A percentile compares a stretch with the other conserved stretches of the same genome.
phyloP scores from a whole-genome alignment of 2,888 invertebrate genomes.

The Stenichneumon culpator region DNA sequence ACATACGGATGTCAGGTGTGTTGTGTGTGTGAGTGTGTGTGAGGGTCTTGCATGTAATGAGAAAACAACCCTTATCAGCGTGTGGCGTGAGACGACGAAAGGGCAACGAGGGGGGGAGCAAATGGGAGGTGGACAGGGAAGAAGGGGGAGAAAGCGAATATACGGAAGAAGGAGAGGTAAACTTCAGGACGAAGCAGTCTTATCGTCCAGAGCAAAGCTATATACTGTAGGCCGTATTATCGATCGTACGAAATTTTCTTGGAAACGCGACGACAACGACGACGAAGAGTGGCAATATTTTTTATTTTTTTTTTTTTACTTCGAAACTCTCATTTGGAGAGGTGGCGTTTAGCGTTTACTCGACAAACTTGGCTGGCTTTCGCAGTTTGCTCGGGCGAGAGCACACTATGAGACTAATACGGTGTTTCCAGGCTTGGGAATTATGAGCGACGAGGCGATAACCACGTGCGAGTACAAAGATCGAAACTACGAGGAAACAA shows the following conservation, averaged over 20 bases:
- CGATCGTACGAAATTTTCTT: conserved; percentile 79
- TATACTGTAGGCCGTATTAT: conserved; percentile 75
- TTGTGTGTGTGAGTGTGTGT: neutral
- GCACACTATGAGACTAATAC: conserved; percentile 25
- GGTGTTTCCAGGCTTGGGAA: neutral
- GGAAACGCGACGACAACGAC: conserved; percentile 70
- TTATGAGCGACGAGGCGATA: conserved; percentile 5
- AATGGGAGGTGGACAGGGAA: conserved; percentile 40
- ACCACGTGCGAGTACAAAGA: neutral
- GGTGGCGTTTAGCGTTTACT: conserved; percentile 67
- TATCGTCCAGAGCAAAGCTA: conserved; percentile 67
- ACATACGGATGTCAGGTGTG: conserved; percentile 8
- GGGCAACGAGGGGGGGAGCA: conserved; percentile 61
- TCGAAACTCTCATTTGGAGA: conserved; percentile 52
- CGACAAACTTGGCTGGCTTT: conserved; percentile 64
- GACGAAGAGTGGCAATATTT: conserved; percentile 24
- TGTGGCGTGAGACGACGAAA: conserved; percentile 48
- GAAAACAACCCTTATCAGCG: conserved; percentile 76
- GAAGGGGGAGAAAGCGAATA: conserved; percentile 51
- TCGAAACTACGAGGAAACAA: neutral
- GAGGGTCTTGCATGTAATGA: conserved; percentile 64
- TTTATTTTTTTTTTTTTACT: conserved; percentile 30
- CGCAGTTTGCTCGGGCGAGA: conserved; percentile 62
- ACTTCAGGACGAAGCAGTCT: conserved; percentile 56
- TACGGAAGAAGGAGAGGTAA: conserved; percentile 23